phyloP scores from a whole-genome alignment of 53 echinoderm and acorn worm species.

The Zoroaster sp. region DNA sequence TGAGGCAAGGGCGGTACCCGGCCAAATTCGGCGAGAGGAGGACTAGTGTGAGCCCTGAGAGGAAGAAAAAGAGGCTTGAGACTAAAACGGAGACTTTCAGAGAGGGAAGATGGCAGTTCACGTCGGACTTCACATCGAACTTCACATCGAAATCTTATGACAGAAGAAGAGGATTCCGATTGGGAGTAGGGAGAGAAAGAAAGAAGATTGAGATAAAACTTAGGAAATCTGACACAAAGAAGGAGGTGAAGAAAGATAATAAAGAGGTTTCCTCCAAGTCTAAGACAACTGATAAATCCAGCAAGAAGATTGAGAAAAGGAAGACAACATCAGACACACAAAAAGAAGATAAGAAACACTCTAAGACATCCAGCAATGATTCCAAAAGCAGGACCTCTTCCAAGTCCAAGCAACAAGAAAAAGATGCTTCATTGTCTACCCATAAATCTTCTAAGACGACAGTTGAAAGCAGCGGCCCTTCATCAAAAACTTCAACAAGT shows the following conservation, averaged over 20 bases:
- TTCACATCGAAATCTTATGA: neutral
- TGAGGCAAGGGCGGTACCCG: constrained; percentile 27
- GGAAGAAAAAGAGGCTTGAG: constrained; percentile 5
- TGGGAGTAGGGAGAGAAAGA: neutral
- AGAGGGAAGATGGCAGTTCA: constrained; percentile 28
- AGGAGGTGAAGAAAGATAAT: neutral
- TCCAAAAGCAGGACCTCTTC: neutral
- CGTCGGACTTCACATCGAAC: too few species aligned
- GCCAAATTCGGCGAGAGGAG: neutral
- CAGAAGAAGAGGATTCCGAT: neutral
- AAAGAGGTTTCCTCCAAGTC: neutral
- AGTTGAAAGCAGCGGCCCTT: neutral
- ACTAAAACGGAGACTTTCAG: neutral
- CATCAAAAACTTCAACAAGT: neutral
- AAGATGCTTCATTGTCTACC: neutral
- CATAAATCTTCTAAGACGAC: neutral
- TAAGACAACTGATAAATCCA: neutral
- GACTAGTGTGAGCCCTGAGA: constrained; percentile 29
- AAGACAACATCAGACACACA: neutral
- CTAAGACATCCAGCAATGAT: neutral
- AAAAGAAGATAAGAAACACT: neutral
- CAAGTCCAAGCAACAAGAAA: neutral
- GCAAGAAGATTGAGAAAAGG: neutral
- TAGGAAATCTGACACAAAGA: neutral
- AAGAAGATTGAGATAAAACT: neutral